Percentiles rank a stretch among this genome's conserved stretches.
phyloP scores from a whole-genome alignment of 1,140 invertebrate species.

The Tribolium castaneum region DNA sequence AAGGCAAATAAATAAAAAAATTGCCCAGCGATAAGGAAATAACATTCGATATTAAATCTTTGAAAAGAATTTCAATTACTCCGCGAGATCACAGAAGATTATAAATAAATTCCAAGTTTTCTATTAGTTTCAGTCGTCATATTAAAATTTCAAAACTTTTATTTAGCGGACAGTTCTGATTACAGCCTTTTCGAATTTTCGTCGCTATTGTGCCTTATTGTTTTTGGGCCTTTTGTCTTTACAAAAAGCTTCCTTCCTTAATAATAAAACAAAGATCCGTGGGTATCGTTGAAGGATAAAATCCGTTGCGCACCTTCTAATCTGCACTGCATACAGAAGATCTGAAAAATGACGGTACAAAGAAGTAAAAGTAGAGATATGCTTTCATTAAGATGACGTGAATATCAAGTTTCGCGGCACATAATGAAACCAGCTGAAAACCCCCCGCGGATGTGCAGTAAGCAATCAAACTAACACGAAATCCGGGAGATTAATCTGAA shows the following conservation, averaged over 20 bases:
- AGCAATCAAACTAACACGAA: not conserved
- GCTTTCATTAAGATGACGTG: conserved; percentile 1
- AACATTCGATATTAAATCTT: not conserved
- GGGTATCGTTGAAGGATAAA: not conserved
- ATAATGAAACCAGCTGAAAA: not conserved
- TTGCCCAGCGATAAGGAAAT: not conserved
- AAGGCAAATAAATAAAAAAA: not conserved
- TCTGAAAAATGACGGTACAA: not conserved
- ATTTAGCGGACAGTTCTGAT: too few species aligned
- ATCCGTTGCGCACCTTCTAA: not conserved
- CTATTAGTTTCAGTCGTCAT: too few species aligned
- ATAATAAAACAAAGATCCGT: not conserved
- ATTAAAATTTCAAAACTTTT: too few species aligned
- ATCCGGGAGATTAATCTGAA: not conserved
- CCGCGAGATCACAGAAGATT: too few species aligned
- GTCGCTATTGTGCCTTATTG: not conserved
- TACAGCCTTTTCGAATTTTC: too few species aligned
- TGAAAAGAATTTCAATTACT: too few species aligned
- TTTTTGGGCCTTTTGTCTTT: not conserved
- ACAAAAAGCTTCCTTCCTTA: not conserved
- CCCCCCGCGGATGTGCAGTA: not conserved
- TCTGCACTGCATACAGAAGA: not conserved
- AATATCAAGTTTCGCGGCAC: conserved; percentile 3
- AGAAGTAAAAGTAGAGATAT: not conserved
- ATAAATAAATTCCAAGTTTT: too few species aligned